A percentile compares a stretch with the other conserved stretches of the same genome.
Evolutionary conservation across 64 coral and sea anemone species (phyloP).

Genomic region (Montipora cactus): DNA sequence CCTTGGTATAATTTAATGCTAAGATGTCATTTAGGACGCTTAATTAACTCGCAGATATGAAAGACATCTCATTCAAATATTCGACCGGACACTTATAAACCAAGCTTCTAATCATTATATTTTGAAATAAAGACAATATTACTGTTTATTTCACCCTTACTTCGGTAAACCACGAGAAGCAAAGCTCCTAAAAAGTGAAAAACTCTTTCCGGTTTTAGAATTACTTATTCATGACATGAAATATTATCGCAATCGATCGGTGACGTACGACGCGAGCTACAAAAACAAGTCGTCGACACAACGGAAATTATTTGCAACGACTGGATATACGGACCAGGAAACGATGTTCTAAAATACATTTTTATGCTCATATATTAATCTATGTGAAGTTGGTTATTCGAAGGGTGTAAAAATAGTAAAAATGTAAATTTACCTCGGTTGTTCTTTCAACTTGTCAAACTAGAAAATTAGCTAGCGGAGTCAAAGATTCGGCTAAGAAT

Average conservation of each 20-base stretch:
- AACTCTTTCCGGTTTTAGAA: not conserved
- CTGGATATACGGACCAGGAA: not conserved
- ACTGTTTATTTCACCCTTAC: not conserved
- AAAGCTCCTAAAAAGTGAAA: not conserved
- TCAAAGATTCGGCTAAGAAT: not conserved
- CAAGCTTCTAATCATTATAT: no score
- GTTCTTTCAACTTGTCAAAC: not conserved
- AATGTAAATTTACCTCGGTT: not conserved
- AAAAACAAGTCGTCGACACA: not conserved
- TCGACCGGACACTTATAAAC: not conserved
- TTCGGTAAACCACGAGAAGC: not conserved
- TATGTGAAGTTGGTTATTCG: not conserved
- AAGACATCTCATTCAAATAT: not conserved
- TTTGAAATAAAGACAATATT: not conserved
- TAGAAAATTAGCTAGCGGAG: not conserved
- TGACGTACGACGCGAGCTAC: not conserved
- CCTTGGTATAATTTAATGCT: not conserved
- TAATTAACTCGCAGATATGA: slow-evolving; percentile 3
- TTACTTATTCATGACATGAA: not conserved
- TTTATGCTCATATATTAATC: slow-evolving; percentile 42
- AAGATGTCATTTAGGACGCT: slow-evolving; percentile 31
- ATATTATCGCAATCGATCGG: not conserved
- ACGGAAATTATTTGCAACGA: slow-evolving; percentile 25
- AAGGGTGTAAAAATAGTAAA: slow-evolving; percentile 30
- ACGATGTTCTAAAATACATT: slow-evolving; percentile 10